These are phyloP conservation scores for Cottoperca gobio DNA, from an alignment of 2,797 vertebrate species.

Conservation along the genomic window DNA sequence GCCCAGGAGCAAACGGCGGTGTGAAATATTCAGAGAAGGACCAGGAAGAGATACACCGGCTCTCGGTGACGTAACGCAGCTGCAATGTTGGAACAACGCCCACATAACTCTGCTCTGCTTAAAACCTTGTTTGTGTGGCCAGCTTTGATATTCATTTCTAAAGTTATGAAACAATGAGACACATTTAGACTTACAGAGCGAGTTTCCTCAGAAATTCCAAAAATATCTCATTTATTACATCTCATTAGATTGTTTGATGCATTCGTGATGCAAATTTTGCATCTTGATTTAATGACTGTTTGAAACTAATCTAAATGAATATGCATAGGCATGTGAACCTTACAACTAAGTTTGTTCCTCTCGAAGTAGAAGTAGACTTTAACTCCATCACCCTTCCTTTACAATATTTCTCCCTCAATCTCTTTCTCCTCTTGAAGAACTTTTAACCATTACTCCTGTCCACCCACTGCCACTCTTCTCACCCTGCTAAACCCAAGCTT, in stretches of 20 bases:
- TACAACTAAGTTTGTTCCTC: conserved; percentile 24
- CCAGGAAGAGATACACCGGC: conserved; percentile 63
- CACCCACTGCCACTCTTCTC: conserved; percentile 27
- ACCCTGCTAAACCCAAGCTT: conserved; percentile 15
- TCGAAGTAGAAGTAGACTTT: conserved; percentile 10
- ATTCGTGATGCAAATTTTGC: conserved; percentile 60
- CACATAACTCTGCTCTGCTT: conserved; percentile 48
- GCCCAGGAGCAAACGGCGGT: conserved; percentile 57
- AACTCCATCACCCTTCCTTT: not conserved
- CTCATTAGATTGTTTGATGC: conserved; percentile 61
- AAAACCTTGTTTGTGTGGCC: conserved; percentile 31
- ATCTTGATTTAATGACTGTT: conserved; percentile 49
- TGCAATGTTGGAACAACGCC: conserved; percentile 73
- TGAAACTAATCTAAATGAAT: conserved; percentile 51
- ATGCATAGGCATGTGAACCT: conserved; percentile 21
- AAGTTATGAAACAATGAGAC: conserved; percentile 63
- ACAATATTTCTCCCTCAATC: conserved; percentile 2
- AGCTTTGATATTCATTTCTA: conserved; percentile 60
- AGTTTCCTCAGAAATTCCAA: conserved; percentile 53
- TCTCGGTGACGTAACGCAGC: conserved; percentile 76
- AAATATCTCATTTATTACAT: conserved; percentile 52
- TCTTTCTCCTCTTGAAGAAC: conserved; percentile 20
- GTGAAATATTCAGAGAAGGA: conserved; percentile 81
- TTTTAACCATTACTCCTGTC: conserved; percentile 24
- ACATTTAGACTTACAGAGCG: conserved; percentile 26